Evolutionary conservation across 2,113 vertebrate species (phyloP).

Genomic region (Smithornis capensis): DNA sequence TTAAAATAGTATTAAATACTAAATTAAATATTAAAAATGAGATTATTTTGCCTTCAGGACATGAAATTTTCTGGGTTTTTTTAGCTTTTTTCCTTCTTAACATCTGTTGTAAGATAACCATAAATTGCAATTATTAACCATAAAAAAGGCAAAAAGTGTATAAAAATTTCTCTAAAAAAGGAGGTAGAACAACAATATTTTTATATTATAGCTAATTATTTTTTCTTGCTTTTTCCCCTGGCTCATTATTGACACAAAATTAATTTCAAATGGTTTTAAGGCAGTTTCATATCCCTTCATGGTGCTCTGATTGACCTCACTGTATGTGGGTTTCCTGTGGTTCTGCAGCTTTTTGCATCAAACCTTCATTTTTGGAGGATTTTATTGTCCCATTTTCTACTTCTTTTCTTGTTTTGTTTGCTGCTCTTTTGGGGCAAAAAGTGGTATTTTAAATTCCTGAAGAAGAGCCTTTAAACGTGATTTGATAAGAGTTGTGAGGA

Average conservation of each 20-base stretch:
- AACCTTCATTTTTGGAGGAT: not conserved
- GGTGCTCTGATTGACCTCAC: not conserved
- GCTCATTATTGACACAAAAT: not conserved
- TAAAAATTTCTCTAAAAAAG: not conserved
- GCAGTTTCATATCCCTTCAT: not conserved
- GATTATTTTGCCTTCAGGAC: not conserved
- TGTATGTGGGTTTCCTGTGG: not conserved
- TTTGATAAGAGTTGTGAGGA: not conserved
- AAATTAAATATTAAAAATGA: not conserved
- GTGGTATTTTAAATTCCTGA: not conserved
- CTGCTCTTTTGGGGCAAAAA: not conserved
- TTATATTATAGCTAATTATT: not conserved
- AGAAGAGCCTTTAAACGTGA: not conserved
- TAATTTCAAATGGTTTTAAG: not conserved
- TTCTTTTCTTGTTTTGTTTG: not conserved
- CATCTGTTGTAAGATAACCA: not conserved
- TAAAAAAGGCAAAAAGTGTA: not conserved
- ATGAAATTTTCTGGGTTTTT: not conserved
- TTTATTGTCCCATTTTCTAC: not conserved
- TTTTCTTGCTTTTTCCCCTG: too few species aligned
- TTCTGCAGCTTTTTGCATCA: not conserved
- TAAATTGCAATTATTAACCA: not conserved
- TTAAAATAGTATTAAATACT: too few species aligned
- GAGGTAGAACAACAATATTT: not conserved
- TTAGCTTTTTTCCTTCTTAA: too few species aligned